Evolutionary conservation across 2,888 invertebrate genomes (phyloP).

Genomic region (Tinea trinotella): DNA sequence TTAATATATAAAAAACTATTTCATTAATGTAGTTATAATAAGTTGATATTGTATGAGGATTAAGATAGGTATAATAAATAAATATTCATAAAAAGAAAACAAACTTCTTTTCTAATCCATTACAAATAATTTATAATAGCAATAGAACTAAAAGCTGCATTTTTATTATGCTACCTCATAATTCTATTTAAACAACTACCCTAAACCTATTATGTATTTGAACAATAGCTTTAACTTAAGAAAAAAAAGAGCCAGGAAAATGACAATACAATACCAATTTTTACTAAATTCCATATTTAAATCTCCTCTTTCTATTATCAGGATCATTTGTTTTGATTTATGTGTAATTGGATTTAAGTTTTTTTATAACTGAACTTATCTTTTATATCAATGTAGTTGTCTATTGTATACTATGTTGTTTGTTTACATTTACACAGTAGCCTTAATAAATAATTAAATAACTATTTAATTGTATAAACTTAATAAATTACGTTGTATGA

Average conservation of each 20-base stretch:
- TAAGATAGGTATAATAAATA: no score
- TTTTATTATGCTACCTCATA: not conserved
- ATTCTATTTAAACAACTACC: not conserved
- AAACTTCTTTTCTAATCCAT: no score
- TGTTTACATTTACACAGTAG: not conserved
- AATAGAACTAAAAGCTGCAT: no score
- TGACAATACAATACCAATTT: not conserved
- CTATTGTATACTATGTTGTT: not conserved
- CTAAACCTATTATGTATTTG: not conserved
- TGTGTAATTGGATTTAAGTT: no score
- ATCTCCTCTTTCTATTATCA: not conserved
- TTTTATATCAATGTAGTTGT: not conserved
- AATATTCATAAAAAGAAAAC: no score
- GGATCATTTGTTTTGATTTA: no score
- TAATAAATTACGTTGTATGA: not conserved
- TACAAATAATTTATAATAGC: no score
- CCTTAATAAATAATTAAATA: not conserved
- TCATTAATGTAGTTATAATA: no score
- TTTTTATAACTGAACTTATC: not conserved
- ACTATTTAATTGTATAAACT: not conserved
- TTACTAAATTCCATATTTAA: no score
- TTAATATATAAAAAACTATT: constrained; percentile 9
- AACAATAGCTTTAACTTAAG: no score
- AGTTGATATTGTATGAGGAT: no score
- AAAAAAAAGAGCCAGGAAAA: not conserved